phyloP scores from a whole-genome alignment of 1,140 invertebrate genomes.

The Plodia interpunctella region DNA sequence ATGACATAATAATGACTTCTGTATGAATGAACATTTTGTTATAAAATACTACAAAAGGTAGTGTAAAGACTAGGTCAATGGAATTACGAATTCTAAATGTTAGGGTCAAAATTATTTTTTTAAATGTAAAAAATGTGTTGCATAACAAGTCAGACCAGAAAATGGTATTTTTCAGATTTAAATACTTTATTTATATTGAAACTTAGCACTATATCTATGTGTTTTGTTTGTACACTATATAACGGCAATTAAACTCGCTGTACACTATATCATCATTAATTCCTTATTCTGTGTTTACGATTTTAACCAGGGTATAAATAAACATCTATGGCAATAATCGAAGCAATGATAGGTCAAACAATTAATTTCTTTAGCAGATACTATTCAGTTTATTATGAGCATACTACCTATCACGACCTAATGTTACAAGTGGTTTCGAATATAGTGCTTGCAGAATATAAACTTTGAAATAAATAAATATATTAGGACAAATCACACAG shows the following conservation, averaged over 20 bases:
- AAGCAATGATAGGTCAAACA: neutral
- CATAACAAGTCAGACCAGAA: too few relatives aligned
- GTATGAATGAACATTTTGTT: neutral
- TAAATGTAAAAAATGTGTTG: too few relatives aligned
- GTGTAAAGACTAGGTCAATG: neutral
- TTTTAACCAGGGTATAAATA: neutral
- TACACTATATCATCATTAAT: neutral
- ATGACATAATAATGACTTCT: constrained; percentile 7
- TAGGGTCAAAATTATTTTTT: too few relatives aligned
- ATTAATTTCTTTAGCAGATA: neutral
- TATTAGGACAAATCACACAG: too few relatives aligned
- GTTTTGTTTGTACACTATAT: too few relatives aligned
- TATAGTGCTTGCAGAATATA: neutral
- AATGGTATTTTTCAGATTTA: too few relatives aligned
- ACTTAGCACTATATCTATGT: too few relatives aligned
- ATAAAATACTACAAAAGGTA: neutral
- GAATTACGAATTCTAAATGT: neutral
- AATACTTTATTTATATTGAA: too few relatives aligned
- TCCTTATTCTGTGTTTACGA: neutral
- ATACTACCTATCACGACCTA: neutral
- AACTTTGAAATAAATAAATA: neutral
- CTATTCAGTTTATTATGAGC: neutral
- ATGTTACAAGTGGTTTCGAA: neutral
- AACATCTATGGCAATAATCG: neutral
- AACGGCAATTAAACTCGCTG: neutral